These are phyloP conservation scores for Sitophilus oryzae DNA, from an alignment of 1,140 invertebrate species.

Conservation along the genomic window DNA sequence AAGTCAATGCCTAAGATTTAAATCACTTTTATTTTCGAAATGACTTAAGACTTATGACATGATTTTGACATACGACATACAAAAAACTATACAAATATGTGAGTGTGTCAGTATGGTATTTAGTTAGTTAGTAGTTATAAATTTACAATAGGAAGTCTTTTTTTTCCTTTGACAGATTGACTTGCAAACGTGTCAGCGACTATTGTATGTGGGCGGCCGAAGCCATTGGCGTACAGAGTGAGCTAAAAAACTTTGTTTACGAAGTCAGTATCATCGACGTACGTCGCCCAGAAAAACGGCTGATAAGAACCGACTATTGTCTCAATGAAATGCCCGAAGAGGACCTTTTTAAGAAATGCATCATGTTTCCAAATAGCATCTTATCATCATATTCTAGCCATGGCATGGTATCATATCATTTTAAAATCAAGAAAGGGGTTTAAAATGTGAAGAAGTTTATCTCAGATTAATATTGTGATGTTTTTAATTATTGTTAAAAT, in stretches of 20 bases:
- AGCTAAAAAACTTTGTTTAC: constrained; percentile 30
- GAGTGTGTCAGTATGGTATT: no score
- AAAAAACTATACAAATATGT: no score
- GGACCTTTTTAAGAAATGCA: constrained; percentile 34
- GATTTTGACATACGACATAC: no score
- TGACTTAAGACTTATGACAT: no score
- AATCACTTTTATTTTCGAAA: no score
- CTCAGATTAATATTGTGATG: no score
- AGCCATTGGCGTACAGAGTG: constrained; percentile 27
- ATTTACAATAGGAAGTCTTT: no score
- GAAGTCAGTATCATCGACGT: constrained; percentile 33
- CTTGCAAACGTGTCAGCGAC: constrained; percentile 29
- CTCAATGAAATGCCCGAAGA: constrained; percentile 31
- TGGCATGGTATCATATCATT: constrained; percentile 31
- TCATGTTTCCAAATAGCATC: constrained; percentile 31
- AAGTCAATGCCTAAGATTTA: no score
- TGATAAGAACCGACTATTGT: constrained; percentile 33
- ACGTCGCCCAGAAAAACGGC: constrained; percentile 28
- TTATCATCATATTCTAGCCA: constrained; percentile 31
- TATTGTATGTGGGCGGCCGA: constrained; percentile 35
- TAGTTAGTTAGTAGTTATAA: no score
- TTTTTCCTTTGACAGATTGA: constrained; percentile 22
- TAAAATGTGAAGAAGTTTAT: no score
- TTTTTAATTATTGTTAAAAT: no score
- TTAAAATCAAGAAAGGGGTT: constrained; percentile 24